Conservation (phyloP, 2,888 invertebrate species). For the Eustalomyia histrio region DNA sequence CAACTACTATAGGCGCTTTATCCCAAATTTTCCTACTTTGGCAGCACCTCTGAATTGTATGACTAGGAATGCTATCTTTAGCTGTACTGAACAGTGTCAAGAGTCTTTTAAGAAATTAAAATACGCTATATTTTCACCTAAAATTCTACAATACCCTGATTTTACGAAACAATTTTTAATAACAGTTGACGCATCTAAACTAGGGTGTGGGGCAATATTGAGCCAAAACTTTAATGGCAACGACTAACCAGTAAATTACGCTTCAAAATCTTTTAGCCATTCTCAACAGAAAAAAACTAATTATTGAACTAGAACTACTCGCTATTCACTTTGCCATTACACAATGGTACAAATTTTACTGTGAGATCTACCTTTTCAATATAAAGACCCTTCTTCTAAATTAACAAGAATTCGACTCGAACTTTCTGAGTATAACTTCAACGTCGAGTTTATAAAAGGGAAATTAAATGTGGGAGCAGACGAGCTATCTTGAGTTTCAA, state of each 20-base stretch:
- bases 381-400: conserved; percentile 67
- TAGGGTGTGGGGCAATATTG: too few relatives aligned
- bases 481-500: conserved; percentile 51
- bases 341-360: conserved; percentile 64
- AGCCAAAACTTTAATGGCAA: conserved; percentile 13
- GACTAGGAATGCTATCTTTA: too few relatives aligned
- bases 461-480: conserved; percentile 60
- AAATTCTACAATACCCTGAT: conserved; percentile 32
- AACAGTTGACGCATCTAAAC: conserved; percentile 51
- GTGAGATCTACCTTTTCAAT: too few relatives aligned
- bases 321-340: conserved; percentile 63
- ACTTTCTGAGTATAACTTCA: conserved; percentile 67
- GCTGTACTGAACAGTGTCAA: too few relatives aligned
- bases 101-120: too few relatives aligned
- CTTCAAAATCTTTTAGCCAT: conserved; percentile 22
- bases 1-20: too few relatives aligned
- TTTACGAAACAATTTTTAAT: too few relatives aligned
- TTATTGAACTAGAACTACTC: conserved; percentile 28
- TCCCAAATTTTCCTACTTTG: too few relatives aligned
- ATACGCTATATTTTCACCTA: too few relatives aligned
- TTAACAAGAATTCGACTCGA: conserved; percentile 67
- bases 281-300: conserved; percentile 40
- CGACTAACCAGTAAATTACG: conserved; percentile 24
- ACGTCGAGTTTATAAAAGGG: conserved; percentile 63
- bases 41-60: too few relatives aligned